phyloP scores from a whole-genome alignment of 2,888 invertebrate species.

The Polydrusus pterygomalis region DNA sequence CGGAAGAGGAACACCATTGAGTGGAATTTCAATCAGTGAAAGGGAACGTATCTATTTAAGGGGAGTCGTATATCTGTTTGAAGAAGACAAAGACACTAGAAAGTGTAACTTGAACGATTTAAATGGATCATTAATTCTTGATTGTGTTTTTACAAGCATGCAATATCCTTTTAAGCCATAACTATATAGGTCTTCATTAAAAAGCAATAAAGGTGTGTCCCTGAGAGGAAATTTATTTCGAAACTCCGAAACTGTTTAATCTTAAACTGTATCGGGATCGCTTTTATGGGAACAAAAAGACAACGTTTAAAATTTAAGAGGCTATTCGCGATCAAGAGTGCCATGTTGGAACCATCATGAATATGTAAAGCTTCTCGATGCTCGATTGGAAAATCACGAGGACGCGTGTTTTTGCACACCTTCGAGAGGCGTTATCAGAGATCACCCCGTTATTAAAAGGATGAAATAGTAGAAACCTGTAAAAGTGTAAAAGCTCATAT shows the following conservation, averaged over 20 bases:
- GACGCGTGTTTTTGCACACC: slow-evolving; percentile 44
- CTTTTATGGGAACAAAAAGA: slow-evolving; percentile 52
- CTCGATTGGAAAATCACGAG: slow-evolving; percentile 52
- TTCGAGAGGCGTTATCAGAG: background rate
- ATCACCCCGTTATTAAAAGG: background rate
- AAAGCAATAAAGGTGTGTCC: slow-evolving; percentile 1
- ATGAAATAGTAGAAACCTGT: too few species aligned
- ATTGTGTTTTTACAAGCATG: too few species aligned
- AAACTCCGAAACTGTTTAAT: slow-evolving; percentile 37
- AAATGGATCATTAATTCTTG: too few species aligned
- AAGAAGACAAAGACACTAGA: too few species aligned
- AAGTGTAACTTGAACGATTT: too few species aligned
- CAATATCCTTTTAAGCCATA: too few species aligned
- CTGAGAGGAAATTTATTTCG: background rate
- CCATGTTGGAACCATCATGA: slow-evolving; percentile 55
- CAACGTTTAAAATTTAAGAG: slow-evolving; percentile 54
- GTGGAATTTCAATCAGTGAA: too few species aligned
- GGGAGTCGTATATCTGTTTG: too few species aligned
- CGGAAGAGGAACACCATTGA: too few species aligned
- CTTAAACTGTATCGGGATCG: slow-evolving; percentile 49
- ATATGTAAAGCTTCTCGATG: slow-evolving; percentile 53
- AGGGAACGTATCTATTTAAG: too few species aligned
- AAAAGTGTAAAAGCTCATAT: too few species aligned
- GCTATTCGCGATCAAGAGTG: slow-evolving; percentile 53
- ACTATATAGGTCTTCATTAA: background rate